phyloP scores from a whole-genome alignment of 2,888 invertebrate species.

The Drosophila suboccidentalis region DNA sequence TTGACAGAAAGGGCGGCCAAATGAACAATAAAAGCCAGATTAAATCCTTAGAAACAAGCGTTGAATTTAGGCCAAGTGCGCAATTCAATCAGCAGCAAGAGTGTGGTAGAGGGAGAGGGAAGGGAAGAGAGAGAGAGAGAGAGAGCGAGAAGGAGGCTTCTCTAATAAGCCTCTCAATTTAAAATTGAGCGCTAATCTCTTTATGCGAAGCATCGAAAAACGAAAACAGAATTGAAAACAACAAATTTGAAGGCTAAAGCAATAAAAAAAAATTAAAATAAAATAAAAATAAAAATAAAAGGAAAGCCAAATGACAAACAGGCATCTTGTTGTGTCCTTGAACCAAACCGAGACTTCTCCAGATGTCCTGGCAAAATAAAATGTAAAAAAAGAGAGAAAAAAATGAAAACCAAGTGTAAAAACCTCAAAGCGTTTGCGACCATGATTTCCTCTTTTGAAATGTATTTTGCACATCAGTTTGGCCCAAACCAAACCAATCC shows the following conservation, averaged over 20 bases:
- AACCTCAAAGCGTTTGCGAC: constrained; percentile 25
- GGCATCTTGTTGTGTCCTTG: constrained; percentile 51
- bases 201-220: constrained; percentile 42
- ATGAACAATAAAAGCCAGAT: constrained; percentile 56
- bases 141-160: neutral
- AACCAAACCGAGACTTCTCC: constrained; percentile 22
- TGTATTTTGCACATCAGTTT: constrained; percentile 57
- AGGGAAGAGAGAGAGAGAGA: neutral
- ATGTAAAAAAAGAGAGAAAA: neutral
- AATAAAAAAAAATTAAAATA: constrained; percentile 14
- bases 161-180: constrained; percentile 61
- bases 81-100: constrained; percentile 47
- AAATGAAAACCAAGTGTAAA: constrained; percentile 12
- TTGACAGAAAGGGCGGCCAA: constrained; percentile 25
- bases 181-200: constrained; percentile 66
- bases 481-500: neutral
- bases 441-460: constrained; percentile 52
- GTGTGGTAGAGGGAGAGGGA: neutral
- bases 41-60: constrained; percentile 51
- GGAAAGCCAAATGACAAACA: constrained; percentile 20
- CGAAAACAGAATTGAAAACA: constrained; percentile 28
- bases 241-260: constrained; percentile 2
- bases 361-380: constrained; percentile 26
- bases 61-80: constrained; percentile 51
- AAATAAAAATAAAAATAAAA: constrained; percentile 2